phyloP scores from a whole-genome alignment of 2,113 vertebrate species.

The Plestiodon gilberti region DNA sequence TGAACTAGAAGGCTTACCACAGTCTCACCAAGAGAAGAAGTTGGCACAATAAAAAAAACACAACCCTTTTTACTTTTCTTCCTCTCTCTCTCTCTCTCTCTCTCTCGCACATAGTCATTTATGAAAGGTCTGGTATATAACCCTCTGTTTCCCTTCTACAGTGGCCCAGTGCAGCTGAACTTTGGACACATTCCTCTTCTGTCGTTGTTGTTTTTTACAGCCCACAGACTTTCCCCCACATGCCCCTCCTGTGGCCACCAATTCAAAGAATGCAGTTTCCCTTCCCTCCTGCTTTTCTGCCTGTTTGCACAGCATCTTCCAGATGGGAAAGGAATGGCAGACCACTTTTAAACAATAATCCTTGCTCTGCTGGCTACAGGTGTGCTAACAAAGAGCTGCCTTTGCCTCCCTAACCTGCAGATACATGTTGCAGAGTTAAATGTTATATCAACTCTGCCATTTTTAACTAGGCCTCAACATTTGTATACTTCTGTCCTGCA shows the following conservation, averaged over 20 bases:
- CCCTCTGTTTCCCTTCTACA: constrained; percentile 6
- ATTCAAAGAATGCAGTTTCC: constrained; percentile 32
- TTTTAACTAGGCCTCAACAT: constrained; percentile 34
- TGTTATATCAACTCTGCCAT: constrained; percentile 27
- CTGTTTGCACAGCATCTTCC: constrained; percentile 42
- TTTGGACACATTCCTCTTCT: constrained; percentile 27
- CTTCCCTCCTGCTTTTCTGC: constrained; percentile 23
- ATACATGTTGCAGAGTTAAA: constrained; percentile 47
- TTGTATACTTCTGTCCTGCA: constrained; percentile 68
- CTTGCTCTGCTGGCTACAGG: constrained; percentile 12
- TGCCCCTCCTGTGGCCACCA: background rate
- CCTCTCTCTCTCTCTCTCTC: background rate
- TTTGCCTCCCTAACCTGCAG: constrained; percentile 21
- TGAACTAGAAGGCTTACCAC: background rate
- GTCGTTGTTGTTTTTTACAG: background rate
- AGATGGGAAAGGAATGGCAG: constrained; percentile 6
- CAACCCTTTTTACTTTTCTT: background rate
- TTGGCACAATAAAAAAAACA: background rate
- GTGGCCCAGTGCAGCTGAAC: constrained; percentile 9
- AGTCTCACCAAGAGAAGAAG: background rate
- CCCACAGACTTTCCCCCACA: background rate
- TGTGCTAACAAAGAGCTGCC: constrained; percentile 51
- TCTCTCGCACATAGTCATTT: constrained; percentile 21
- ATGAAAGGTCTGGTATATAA: background rate
- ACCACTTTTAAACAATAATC: constrained; percentile 45